Evolutionary conservation across 2,888 invertebrate genomes (phyloP), one percentile per base, ranked within the genome.

Genomic region (Acleris sparsana): DNA sequence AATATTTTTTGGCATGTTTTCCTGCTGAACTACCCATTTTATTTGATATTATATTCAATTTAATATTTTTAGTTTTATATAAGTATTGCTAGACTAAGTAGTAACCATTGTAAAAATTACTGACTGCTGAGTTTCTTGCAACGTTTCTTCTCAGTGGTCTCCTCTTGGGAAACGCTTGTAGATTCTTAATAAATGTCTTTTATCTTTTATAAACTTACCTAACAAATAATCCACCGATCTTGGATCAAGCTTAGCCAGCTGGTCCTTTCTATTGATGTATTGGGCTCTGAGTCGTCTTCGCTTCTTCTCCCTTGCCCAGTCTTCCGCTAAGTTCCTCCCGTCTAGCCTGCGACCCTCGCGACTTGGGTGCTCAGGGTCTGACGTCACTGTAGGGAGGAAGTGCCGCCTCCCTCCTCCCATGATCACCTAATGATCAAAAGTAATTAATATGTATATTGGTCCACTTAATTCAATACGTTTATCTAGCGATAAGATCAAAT

Each of bases 341-440:
- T 97, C 97, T 18, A 96, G 86, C 71, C 96, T 93, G 74, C 96
- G 92, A 0, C 96, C 96, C 80, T 95, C 95, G 69, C 95, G 94
- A 68, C 94, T 94, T 0, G 94, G 93, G 78, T 94, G 94, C 78
- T 96, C 96, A 0, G 95, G 95, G 76, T 96, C 96, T 72, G 93
- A 88, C 0, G 95, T 95, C 43, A 95, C 94, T 74, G 95, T 95
- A 5, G 96, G 95, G 53, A 96, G 88, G 89, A 96, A 96, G 78
- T 96, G 95, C 53, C 96, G 92, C 72, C 96, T 91, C 0, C 97
- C 97, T 1, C 97, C 97, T 1, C 97, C 97, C 82, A 97, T 93
- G 56, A 97, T 92, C 11, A 97, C 96, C 96, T 97, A 80, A 22
- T 80, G 79, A 66, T 44, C 62, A 46, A 68, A 22, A 2, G 1